Conservation (phyloP, 2,113 vertebrate genomes). For the Elanus axillaris region DNA sequence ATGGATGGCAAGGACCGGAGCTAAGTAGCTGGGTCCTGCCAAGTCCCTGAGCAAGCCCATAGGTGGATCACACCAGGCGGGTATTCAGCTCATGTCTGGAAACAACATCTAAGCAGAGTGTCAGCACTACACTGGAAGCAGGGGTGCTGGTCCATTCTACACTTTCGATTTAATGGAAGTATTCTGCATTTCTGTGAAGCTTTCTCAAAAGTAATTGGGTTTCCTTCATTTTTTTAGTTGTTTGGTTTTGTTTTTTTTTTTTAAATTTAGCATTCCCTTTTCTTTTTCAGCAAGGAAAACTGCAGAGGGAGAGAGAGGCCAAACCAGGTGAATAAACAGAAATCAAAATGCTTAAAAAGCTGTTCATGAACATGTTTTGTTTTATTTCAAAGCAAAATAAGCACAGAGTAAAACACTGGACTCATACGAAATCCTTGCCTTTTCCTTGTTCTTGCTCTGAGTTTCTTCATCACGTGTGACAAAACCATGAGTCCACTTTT, state of each 20-base stretch:
- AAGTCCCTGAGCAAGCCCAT: neutral
- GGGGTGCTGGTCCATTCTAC: neutral
- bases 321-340: neutral
- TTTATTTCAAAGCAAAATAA: neutral
- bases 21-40: fast-evolving
- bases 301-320: neutral
- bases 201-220: neutral
- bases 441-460: neutral
- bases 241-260: neutral
- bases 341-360: neutral
- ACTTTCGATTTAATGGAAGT: neutral
- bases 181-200: neutral
- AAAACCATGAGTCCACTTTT: neutral
- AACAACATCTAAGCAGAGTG: neutral
- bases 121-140: neutral
- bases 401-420: neutral
- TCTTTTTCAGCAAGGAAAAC: neutral
- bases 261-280: neutral
- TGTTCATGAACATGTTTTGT: neutral
- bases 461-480: neutral
- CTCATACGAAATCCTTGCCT: neutral
- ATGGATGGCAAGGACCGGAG: neutral
- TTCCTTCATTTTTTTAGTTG: neutral
- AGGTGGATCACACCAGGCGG: neutral
- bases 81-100: neutral